Conservation (phyloP, 2,888 invertebrate species). For the Zaprionus lineosus region DNA sequence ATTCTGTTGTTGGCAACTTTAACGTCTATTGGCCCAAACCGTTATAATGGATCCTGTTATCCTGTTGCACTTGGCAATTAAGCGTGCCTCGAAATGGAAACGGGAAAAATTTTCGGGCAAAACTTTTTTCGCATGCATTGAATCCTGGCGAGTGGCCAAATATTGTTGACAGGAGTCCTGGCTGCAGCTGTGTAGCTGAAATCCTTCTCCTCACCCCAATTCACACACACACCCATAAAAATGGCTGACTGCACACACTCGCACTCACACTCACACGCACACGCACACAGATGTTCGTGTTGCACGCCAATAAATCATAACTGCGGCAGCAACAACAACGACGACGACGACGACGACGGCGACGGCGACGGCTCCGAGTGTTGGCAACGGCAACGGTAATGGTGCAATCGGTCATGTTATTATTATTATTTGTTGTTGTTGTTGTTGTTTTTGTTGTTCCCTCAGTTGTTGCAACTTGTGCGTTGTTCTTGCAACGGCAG, state of each 20-base stretch:
- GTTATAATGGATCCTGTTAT: no score
- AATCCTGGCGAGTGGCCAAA: constrained; percentile 35
- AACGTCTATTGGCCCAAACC: no score
- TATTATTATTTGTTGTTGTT: constrained; percentile 44
- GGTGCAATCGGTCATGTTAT: constrained; percentile 72
- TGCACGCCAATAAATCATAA: constrained; percentile 76
- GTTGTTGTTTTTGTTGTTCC: constrained; percentile 1
- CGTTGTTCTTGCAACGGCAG: constrained; percentile 12
- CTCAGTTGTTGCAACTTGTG: constrained; percentile 10
- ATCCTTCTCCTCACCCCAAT: background rate
- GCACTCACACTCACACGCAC: constrained; percentile 6
- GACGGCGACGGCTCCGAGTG: constrained; percentile 55
- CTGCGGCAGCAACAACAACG: no score
- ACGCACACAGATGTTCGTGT: constrained; percentile 66
- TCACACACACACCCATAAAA: constrained; percentile 34
- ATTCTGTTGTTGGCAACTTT: no score
- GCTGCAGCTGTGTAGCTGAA: constrained; percentile 24
- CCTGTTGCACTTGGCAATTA: constrained; percentile 35
- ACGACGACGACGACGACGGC: no score
- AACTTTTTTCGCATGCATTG: constrained; percentile 28
- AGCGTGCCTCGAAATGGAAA: constrained; percentile 8
- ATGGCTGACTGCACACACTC: constrained; percentile 61
- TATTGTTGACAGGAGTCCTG: constrained; percentile 27
- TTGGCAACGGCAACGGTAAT: constrained; percentile 52
- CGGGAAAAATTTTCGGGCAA: no score